Conservation (phyloP, 2,113 vertebrate species). For the Puntigrus tetrazona region DNA sequence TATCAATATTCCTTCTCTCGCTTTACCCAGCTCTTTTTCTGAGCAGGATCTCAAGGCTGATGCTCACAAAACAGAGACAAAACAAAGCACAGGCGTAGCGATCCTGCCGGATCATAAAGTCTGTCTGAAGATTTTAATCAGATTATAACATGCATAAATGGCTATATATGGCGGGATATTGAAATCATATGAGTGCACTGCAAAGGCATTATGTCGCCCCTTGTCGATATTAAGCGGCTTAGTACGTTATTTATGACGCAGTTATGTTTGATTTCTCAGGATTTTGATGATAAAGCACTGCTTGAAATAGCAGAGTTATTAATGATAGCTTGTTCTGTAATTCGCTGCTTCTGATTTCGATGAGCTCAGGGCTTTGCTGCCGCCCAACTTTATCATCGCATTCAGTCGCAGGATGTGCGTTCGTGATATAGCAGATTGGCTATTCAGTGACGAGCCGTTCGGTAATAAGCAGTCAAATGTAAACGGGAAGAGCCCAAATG, state of each 20-base stretch:
- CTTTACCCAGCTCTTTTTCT: slow-evolving; percentile 20
- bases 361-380: background rate
- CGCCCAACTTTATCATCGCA: slow-evolving; percentile 1
- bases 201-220: background rate
- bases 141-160: background rate
- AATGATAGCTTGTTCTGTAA: background rate
- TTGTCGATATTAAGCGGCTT: slow-evolving; percentile 12
- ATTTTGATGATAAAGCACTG: slow-evolving; percentile 9
- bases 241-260: background rate
- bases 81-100: slow-evolving; percentile 14
- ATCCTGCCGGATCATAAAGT: slow-evolving; percentile 10
- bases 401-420: background rate
- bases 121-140: slow-evolving; percentile 7
- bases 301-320: slow-evolving; percentile 30
- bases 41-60: slow-evolving; percentile 31
- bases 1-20: slow-evolving; percentile 28
- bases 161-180: background rate
- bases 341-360: background rate
- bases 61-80: slow-evolving; percentile 22
- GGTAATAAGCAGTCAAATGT: slow-evolving; percentile 27
- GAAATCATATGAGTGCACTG: background rate
- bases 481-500: slow-evolving; percentile 29
- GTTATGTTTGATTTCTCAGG: slow-evolving; percentile 6
- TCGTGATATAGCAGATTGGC: background rate
- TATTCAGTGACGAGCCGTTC: background rate